These are phyloP conservation scores for Solea senegalensis DNA, from an alignment of 2,113 vertebrate genomes.

Conservation along the genomic window DNA sequence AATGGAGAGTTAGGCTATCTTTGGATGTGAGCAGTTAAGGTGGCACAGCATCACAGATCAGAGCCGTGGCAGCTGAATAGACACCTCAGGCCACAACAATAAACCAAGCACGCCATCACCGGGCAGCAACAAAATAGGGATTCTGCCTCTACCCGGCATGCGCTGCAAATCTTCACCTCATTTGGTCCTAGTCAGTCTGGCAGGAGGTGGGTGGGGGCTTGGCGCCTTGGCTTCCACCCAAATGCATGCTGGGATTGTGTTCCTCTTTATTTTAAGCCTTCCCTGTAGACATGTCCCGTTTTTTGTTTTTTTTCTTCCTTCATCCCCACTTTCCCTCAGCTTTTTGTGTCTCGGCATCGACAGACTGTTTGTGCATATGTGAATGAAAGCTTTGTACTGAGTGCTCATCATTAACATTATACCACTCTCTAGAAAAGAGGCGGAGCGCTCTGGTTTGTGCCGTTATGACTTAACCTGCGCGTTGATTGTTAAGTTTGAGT, in stretches of 20 bases:
- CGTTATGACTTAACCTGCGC: background rate
- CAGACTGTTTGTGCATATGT: conserved; percentile 43
- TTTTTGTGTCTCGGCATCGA: conserved; percentile 58
- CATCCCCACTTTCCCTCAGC: conserved; percentile 53
- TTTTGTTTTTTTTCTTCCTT: conserved; percentile 46
- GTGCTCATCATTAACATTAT: conserved; percentile 23
- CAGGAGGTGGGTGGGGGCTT: conserved; percentile 13
- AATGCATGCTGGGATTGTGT: conserved; percentile 83
- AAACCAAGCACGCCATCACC: conserved; percentile 41
- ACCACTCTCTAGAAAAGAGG: conserved; percentile 22
- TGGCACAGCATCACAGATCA: conserved; percentile 54
- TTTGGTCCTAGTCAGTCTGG: conserved; percentile 66
- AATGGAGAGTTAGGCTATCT: conserved; percentile 37
- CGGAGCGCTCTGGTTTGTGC: conserved; percentile 19
- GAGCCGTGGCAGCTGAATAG: conserved; percentile 64
- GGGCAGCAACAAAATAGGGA: conserved; percentile 53
- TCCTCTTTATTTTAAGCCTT: conserved; percentile 85
- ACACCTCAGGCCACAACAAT: conserved; percentile 55
- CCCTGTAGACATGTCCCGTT: conserved; percentile 86
- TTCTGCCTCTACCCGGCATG: conserved; percentile 48
- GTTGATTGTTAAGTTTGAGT: background rate
- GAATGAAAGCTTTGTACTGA: conserved; percentile 30
- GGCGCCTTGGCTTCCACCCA: conserved; percentile 68
- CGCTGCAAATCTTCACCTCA: conserved; percentile 67
- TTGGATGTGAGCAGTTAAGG: conserved; percentile 54